Evolutionary conservation across 2,888 invertebrate genomes (phyloP), one percentile per base, ranked within the genome.

Genomic region (Agapostemon virescens): DNA sequence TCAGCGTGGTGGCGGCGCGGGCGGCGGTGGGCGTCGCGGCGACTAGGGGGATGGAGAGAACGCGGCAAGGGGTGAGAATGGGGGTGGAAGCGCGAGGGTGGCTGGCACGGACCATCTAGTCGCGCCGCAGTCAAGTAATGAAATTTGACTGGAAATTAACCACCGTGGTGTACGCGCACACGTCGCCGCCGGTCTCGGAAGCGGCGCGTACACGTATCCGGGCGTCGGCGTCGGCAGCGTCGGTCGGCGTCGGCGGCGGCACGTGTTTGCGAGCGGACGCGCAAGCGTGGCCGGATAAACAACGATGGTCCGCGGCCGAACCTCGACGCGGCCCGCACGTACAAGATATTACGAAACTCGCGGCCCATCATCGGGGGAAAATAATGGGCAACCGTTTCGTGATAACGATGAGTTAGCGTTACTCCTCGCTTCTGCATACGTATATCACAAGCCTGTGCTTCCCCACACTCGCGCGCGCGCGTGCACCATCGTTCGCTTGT

Each of bases 71-170:
- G 7, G 49, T 3, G 49, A 11, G 11, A 49, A 11, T 17, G 71
- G 40, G 42, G 1, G 58, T 71, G 42, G 42, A 68, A 64, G 74
- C 49, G 71, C n/a, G 77, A 52, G 74, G 38, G 23, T 15, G 77
- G 76, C 81, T 82, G 81, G 86, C 82, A 84, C 83, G 86, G 88
- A 88, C 87, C 87, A 87, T 89, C 87, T 85, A 86, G 85, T 85
- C 88, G 86, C 84, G 88, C 87, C 90, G 85, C 89, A 89, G 90
- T 90, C 90, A 86, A 90, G 91, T 92, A 92, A 92, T 92, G 92
- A 91, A 92, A 92, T 92, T 92, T 91, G 91, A 91, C 91, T 92
- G 91, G 88, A 90, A 92, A 92, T 92, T 91, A 92, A 92, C 90
- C 90, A 90, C 89, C 88, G 87, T 85, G 86, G 85, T 89, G 78